These are phyloP conservation scores for Fabriciana adippe DNA, from an alignment of 2,888 invertebrate species.

Conservation along the genomic window DNA sequence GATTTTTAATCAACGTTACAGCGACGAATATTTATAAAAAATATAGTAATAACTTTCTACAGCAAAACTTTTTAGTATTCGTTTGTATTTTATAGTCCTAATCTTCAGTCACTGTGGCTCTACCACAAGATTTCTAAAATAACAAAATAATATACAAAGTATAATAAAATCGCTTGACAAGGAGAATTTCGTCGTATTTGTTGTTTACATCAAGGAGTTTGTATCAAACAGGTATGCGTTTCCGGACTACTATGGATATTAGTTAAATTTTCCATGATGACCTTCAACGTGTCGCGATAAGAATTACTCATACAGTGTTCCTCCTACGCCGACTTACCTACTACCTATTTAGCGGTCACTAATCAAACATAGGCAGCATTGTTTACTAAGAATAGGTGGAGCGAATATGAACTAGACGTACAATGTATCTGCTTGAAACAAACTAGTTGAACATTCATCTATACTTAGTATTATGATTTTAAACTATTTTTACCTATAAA, in stretches of 20 bases:
- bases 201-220: slow-evolving; percentile 17
- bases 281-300: slow-evolving; percentile 63
- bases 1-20: too few species aligned
- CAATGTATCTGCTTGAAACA: background rate
- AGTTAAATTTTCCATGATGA: slow-evolving; percentile 61
- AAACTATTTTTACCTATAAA: background rate
- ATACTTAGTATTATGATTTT: slow-evolving; percentile 3
- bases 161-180: background rate
- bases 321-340: slow-evolving; percentile 50
- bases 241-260: slow-evolving; percentile 40
- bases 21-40: too few species aligned
- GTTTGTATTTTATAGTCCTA: too few species aligned
- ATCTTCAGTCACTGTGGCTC: too few species aligned
- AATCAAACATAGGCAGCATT: slow-evolving; percentile 51
- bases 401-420: slow-evolving; percentile 12
- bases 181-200: background rate
- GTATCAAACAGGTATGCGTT: slow-evolving; percentile 37
- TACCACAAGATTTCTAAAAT: too few species aligned
- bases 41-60: too few species aligned
- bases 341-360: slow-evolving; percentile 47
- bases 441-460: background rate
- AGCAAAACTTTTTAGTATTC: too few species aligned
- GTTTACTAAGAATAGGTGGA: slow-evolving; percentile 42
- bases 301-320: slow-evolving; percentile 59
- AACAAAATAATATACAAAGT: too few species aligned